Evolutionary conservation across 2,797 vertebrate species (phyloP).

Genomic region (Botia almorhae): DNA sequence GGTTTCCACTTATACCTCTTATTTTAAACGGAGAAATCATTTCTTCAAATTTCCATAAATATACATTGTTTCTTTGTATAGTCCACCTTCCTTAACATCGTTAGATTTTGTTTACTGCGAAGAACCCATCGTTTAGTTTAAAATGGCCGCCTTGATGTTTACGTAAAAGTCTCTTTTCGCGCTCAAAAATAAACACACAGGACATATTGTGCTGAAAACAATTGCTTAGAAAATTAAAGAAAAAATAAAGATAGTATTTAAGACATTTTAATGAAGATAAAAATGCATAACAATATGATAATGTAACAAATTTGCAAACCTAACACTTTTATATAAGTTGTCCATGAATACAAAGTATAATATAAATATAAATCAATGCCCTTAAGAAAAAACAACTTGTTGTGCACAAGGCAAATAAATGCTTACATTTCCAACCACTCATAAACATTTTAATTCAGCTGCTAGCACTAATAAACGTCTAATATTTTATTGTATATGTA

Average conservation of each 20-base stretch:
- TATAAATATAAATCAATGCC: too few species aligned
- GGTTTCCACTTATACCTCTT: slow-evolving; percentile 24
- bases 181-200: neutral
- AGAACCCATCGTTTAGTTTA: neutral
- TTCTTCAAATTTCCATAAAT: slow-evolving; percentile 8
- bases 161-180: slow-evolving; percentile 46
- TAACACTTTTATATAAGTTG: neutral
- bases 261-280: neutral
- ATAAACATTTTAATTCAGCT: neutral
- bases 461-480: too few species aligned
- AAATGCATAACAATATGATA: neutral
- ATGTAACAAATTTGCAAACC: neutral
- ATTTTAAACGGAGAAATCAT: slow-evolving; percentile 13
- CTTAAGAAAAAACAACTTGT: too few species aligned
- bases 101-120: neutral
- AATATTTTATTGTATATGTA: too few species aligned
- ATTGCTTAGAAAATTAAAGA: neutral
- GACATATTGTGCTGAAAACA: too few species aligned
- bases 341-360: too few species aligned
- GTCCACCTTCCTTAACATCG: neutral
- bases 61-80: slow-evolving; percentile 11
- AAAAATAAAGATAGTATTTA: neutral
- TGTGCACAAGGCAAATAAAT: too few species aligned
- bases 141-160: slow-evolving; percentile 38
- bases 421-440: neutral